Evolutionary conservation across 2,888 invertebrate species (phyloP), one percentile per base, ranked within the genome.

Genomic region (Sussaba pulchella): DNA sequence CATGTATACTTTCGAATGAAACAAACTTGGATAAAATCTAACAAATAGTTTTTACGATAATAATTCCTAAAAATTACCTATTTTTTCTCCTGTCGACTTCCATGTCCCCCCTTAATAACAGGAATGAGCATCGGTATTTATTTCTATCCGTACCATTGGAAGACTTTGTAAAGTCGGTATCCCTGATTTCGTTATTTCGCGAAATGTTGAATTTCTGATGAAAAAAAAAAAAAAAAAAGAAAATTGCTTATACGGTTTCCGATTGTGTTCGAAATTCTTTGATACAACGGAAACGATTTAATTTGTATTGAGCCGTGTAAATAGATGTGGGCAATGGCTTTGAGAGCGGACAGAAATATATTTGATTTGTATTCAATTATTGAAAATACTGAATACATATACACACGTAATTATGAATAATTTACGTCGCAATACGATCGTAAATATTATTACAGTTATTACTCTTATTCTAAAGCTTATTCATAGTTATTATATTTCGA

Each of bases 261-360:
- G n/a, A 39, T 50, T 12, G 19, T 12, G 14, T 50, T 66, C 14
- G 12, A 36, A 4, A 31, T n/a, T 19, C n/a, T 31, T 36, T 8
- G 17, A 50, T 31, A 14, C n/a, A 12, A 24, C 24, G 26, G n/a
- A 64, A 17, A 57, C 78, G 67, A 63, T 81, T 71, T 67, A 84
- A 76, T 74, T 84, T 89, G 87, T 90, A 88, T 86, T 89, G 88
- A 90, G 85, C 85, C 85, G 84, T 90, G 89, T 90, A 90, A 86
- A 90, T 90, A 90, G 84, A 85, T 73, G 19, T 36, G 47, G 31
- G 36, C 50, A 36, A 36, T 66, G 31, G 6, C 6, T 31, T 50
- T 50, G 21, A 9, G 6, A 31, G 14, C 31, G 1, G 19, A 9
- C 50, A 36, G 5, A 36, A 45, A 47, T 31, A 19, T 66, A 77